These are phyloP conservation scores for Mionectes olivaceus DNA, from an alignment of 2,797 vertebrate species.

Conservation along the genomic window DNA sequence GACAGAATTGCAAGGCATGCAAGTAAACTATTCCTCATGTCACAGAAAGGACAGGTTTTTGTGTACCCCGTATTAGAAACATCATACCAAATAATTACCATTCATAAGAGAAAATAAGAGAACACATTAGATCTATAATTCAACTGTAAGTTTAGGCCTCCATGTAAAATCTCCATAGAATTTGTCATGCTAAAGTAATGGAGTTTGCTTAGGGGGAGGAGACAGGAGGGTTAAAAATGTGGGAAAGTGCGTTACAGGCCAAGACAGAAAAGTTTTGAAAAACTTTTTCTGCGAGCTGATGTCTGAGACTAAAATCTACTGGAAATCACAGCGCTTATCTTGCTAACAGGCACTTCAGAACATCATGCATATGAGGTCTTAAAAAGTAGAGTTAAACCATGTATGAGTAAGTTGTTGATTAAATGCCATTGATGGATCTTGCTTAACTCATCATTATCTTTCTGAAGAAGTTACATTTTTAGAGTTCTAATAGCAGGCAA, in stretches of 20 bases:
- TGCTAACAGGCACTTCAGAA: neutral
- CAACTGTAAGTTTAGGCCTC: neutral
- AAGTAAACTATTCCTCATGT: neutral
- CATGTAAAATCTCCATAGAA: neutral
- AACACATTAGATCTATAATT: neutral
- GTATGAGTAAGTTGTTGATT: neutral
- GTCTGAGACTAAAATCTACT: neutral
- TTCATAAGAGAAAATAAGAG: neutral
- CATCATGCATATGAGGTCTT: fast-evolving
- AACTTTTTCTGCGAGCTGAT: neutral
- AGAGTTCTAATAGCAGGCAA: neutral
- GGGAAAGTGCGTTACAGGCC: neutral
- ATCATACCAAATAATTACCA: neutral
- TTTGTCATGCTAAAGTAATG: neutral
- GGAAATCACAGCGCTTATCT: neutral
- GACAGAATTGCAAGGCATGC: neutral
- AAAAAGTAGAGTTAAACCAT: neutral
- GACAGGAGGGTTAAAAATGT: neutral
- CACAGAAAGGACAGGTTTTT: neutral
- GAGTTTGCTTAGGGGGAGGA: fast-evolving
- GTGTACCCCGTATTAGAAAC: neutral
- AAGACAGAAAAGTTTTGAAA: neutral
- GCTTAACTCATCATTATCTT: neutral
- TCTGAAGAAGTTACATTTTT: neutral
- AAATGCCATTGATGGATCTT: neutral